Percentiles rank a stretch among this genome's conserved stretches.
Evolutionary conservation across 2,797 vertebrate species (phyloP).

Genomic region (Fistularia tabacaria): DNA sequence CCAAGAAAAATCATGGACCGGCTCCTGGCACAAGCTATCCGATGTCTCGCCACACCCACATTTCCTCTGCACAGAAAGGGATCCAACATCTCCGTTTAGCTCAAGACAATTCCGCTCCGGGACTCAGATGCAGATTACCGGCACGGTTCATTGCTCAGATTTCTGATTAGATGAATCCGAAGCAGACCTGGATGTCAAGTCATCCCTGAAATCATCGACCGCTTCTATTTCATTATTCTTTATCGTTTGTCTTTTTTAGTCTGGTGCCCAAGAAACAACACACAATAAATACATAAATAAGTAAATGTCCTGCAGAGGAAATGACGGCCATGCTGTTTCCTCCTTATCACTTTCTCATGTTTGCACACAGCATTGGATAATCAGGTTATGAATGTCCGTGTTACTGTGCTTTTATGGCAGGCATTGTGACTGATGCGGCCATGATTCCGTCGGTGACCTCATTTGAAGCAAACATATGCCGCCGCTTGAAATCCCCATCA

Average conservation of each 20-base stretch:
- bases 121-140: constrained; percentile 15
- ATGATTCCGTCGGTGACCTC: constrained; percentile 1
- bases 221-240: no score
- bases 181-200: neutral
- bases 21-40: no score
- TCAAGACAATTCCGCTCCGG: constrained; percentile 5
- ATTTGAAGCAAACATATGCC: constrained; percentile 3
- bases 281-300: neutral
- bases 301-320: neutral
- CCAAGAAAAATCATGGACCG: no score
- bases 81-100: neutral
- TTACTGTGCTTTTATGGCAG: no score
- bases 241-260: no score
- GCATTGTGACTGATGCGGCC: neutral
- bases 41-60: neutral
- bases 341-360: no score
- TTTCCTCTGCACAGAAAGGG: neutral
- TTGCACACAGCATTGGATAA: no score
- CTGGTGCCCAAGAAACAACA: no score
- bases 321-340: no score
- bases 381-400: no score
- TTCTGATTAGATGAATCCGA: constrained; percentile 14
- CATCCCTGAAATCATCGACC: no score
- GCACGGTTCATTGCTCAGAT: constrained; percentile 10
- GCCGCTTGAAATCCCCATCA: no score